Percentiles rank a stretch among this genome's conserved stretches.
These are phyloP conservation scores for Frieseomelitta varia DNA, from an alignment of 1,140 invertebrate species.

Conservation along the genomic window DNA sequence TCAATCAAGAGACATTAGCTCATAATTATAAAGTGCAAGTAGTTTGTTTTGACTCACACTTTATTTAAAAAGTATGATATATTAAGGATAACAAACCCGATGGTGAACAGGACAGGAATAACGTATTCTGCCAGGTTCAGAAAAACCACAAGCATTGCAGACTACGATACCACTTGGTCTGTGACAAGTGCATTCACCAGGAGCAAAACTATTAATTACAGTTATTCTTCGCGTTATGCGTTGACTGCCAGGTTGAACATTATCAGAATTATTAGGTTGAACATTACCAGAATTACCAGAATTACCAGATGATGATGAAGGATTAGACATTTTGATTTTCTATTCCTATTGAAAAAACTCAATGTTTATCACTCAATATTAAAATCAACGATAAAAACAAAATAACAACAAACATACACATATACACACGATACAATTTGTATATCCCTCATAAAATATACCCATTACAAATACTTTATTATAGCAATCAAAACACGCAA, in stretches of 20 bases:
- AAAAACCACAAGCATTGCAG: slow-evolving; percentile 61
- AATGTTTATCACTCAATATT: neutral
- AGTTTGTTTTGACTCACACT: neutral
- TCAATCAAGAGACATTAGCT: neutral
- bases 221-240: too few relatives aligned
- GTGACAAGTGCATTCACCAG: slow-evolving; percentile 42
- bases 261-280: too few relatives aligned
- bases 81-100: slow-evolving; percentile 41
- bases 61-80: neutral
- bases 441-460: neutral
- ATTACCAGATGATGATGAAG: too few relatives aligned
- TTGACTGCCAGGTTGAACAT: too few relatives aligned
- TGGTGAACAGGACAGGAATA: slow-evolving; percentile 60
- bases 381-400: neutral
- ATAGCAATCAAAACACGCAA: neutral
- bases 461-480: neutral
- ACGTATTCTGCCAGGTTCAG: slow-evolving; percentile 53
- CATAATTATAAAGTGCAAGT: neutral
- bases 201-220: neutral
- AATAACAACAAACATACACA: neutral
- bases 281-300: neutral
- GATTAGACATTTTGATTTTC: neutral
- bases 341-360: neutral
- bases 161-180: slow-evolving; percentile 46
- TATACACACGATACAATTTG: too few relatives aligned